Evolutionary conservation across 2,113 vertebrate species (phyloP).

Genomic region (Elgaria multicarinata): DNA sequence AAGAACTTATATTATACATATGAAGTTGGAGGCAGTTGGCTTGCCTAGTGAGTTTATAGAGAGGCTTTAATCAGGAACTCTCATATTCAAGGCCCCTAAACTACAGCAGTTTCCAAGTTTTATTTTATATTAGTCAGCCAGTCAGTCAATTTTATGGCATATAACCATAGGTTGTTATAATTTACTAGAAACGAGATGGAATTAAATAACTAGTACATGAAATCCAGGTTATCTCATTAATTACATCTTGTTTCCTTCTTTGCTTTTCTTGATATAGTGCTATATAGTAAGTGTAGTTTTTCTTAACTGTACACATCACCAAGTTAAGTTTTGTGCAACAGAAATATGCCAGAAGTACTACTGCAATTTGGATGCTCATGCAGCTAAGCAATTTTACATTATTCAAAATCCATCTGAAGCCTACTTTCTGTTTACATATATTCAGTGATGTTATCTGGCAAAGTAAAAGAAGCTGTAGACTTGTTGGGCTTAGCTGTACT

Average conservation of each 20-base stretch:
- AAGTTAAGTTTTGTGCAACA: neutral
- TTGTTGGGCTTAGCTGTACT: slow-evolving; percentile 6
- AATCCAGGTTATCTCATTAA: neutral
- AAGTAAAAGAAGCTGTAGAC: neutral
- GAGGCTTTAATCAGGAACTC: no score
- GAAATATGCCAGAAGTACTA: neutral
- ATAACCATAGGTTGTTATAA: neutral
- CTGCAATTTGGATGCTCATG: neutral
- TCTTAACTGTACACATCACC: neutral
- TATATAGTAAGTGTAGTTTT: neutral
- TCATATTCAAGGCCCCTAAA: neutral
- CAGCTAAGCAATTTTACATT: neutral
- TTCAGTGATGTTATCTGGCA: neutral
- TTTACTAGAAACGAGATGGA: neutral
- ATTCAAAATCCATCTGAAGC: neutral
- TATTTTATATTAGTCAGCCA: neutral
- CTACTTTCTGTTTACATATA: neutral
- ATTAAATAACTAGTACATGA: neutral
- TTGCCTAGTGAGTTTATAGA: neutral
- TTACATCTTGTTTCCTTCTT: neutral
- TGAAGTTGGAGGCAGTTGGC: neutral
- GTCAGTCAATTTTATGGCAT: no score
- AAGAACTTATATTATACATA: neutral
- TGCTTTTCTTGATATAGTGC: neutral
- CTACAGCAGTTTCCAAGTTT: neutral